Percentiles rank a stretch among this genome's conserved stretches.
These are phyloP conservation scores for Augiades crinisus DNA, from an alignment of 2,888 invertebrate genomes.

Conservation along the genomic window DNA sequence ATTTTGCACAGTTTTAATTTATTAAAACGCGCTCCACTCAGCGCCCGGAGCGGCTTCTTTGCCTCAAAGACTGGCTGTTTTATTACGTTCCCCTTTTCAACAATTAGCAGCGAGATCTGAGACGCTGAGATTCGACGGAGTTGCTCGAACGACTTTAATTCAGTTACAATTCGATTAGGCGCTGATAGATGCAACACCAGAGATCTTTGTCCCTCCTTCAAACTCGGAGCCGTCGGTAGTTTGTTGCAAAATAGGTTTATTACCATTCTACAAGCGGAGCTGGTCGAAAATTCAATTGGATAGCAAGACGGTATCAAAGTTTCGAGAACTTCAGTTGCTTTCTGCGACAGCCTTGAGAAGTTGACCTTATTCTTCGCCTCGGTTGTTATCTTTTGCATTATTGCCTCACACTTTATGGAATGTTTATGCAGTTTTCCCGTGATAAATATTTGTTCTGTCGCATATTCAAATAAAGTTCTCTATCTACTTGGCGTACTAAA, in stretches of 20 bases:
- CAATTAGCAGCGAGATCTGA: constrained; percentile 71
- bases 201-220: constrained; percentile 46
- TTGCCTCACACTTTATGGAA: constrained; percentile 19
- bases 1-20: constrained; percentile 78
- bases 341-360: constrained; percentile 8
- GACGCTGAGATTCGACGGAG: constrained; percentile 60
- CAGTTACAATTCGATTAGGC: constrained; percentile 58
- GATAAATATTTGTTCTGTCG: constrained; percentile 12
- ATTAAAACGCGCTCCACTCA: constrained; percentile 71
- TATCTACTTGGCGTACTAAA: neutral
- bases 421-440: constrained; percentile 6
- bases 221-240: constrained; percentile 56
- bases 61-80: constrained; percentile 75
- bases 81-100: constrained; percentile 74
- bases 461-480: constrained; percentile 5
- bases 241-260: constrained; percentile 64
- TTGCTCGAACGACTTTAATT: constrained; percentile 67
- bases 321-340: constrained; percentile 24
- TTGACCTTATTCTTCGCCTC: constrained; percentile 9
- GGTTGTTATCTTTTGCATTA: constrained; percentile 26
- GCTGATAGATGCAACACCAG: constrained; percentile 59
- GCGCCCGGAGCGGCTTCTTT: constrained; percentile 62
- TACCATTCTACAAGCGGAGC: constrained; percentile 47
- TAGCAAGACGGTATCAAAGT: constrained; percentile 49
- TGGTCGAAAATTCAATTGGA: constrained; percentile 60